Percentiles rank a stretch among this genome's conserved stretches.
These are phyloP conservation scores for Oxycera nigricornis DNA, from an alignment of 2,888 invertebrate genomes.

Conservation along the genomic window DNA sequence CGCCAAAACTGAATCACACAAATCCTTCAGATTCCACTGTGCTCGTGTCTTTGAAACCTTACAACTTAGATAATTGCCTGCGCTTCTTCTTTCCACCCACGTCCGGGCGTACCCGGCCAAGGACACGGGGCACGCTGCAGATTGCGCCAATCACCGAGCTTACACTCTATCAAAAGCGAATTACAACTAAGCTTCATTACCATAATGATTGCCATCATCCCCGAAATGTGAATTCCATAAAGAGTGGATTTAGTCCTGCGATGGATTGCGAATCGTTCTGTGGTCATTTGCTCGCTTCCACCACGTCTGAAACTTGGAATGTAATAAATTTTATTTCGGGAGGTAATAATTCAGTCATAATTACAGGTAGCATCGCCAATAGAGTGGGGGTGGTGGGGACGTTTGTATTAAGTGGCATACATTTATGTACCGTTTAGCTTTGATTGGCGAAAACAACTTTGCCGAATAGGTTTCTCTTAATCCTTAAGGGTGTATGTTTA, in stretches of 20 bases:
- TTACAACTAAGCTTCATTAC: conserved; percentile 22
- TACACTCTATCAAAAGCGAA: conserved; percentile 33
- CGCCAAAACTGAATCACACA: conserved; percentile 23
- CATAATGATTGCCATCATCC: conserved; percentile 32
- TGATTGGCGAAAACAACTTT: no score
- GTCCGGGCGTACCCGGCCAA: neutral
- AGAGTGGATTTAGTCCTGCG: neutral
- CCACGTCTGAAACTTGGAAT: conserved; percentile 1
- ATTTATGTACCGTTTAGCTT: no score
- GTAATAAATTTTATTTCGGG: conserved; percentile 17
- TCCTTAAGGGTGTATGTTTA: no score
- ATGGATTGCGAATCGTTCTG: neutral
- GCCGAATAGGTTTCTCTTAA: no score
- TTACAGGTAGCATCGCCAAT: conserved; percentile 15
- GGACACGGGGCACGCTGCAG: neutral
- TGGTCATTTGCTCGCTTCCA: neutral
- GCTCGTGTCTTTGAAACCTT: neutral
- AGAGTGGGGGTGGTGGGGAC: no score
- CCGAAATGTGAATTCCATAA: conserved; percentile 6
- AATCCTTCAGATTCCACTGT: neutral
- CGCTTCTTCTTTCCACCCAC: neutral
- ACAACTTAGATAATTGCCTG: no score
- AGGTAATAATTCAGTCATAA: conserved; percentile 17
- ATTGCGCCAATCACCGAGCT: neutral
- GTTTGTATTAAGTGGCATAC: no score